Base-by-base conservation (phyloP, 2,888 invertebrate genomes). In the Clistopyga incitator region DNA sequence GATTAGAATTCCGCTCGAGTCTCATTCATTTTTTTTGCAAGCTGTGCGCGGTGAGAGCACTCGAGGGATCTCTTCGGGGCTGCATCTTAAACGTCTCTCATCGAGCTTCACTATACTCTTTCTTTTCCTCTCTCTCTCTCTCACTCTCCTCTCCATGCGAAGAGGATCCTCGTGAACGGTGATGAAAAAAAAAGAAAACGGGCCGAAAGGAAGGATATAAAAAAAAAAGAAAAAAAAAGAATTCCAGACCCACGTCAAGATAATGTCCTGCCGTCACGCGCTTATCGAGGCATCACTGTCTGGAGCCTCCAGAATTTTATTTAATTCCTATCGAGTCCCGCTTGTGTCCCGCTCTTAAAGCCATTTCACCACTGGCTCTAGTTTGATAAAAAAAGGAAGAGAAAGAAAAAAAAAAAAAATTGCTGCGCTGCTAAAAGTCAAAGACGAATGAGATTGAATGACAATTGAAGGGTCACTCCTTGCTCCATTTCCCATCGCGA, bases 21-120 rank as follows among this genome's bases (percentile, higher is more conserved):
- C 87, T 82, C 87, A 84, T 89, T 88, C 90, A 88, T 90, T 88
- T 89, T 88, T 89, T 88, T 56, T 72, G 71, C 74, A 56, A 75
- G 78, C 78, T 78, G 42, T 61, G 68, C 54, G 75, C 68, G 34
- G 68, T 50, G 84, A 89, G 87, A 84, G 88, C 88, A 85, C 90
- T 84, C 87, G 76, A 79, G 89, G 90, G 90, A 90, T 87, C 87
- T 87, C 85, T 64, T 75, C 79, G 77, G 83, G 82, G 86, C 86
- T 88, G 90, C 90, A 91, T 91, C 88, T 89, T 88, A 91, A 91
- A 87, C 86, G 88, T 88, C 89, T 88, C 89, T 88, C 88, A 87
- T 87, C 85, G 84, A 77, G 77, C 81, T 79, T 52, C 50, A 65
- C 67, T 78, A 72, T 75, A 65, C 29, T 29, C n/a, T n/a, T n/a